phyloP scores from a whole-genome alignment of 2,888 invertebrate species.

The Charanyca ferruginea region DNA sequence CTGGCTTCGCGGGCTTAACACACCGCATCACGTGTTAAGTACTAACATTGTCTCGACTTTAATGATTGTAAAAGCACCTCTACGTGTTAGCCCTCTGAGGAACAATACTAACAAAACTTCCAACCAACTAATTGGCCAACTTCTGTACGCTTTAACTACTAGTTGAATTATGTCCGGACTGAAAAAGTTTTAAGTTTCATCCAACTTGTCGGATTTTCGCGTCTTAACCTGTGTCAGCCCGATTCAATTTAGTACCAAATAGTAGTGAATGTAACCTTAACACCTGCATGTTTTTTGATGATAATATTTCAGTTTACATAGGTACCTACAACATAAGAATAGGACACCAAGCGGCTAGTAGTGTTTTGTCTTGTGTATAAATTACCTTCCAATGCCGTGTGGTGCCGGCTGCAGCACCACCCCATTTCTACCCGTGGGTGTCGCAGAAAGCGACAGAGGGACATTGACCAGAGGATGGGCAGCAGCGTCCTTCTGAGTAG shows the following conservation, averaged over 20 bases:
- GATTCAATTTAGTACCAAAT: constrained; percentile 26
- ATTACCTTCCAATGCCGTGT: too few relatives aligned
- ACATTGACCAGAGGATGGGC: too few relatives aligned
- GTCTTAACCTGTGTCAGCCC: constrained; percentile 37
- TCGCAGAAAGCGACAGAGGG: too few relatives aligned
- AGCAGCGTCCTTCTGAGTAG: too few relatives aligned
- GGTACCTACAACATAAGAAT: neutral
- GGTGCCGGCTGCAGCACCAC: too few relatives aligned
- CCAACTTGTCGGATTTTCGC: constrained; percentile 61
- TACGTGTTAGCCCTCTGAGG: constrained; percentile 62
- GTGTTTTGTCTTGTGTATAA: neutral
- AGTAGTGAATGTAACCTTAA: constrained; percentile 9
- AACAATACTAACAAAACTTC: constrained; percentile 74
- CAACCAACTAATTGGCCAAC: constrained; percentile 82
- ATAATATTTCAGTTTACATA: neutral
- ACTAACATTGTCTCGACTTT: constrained; percentile 4
- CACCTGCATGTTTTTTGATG: neutral
- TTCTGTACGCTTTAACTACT: constrained; percentile 81
- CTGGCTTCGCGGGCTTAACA: neutral
- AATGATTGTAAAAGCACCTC: constrained; percentile 37
- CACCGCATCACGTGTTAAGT: neutral
- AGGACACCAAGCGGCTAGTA: neutral
- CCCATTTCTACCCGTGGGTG: too few relatives aligned
- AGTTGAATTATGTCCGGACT: constrained; percentile 73
- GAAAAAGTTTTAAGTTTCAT: constrained; percentile 69